Percentiles rank a stretch among this genome's conserved stretches.
Evolutionary conservation across 2,888 invertebrate species (phyloP).

Genomic region (Dryadula phaetusa): DNA sequence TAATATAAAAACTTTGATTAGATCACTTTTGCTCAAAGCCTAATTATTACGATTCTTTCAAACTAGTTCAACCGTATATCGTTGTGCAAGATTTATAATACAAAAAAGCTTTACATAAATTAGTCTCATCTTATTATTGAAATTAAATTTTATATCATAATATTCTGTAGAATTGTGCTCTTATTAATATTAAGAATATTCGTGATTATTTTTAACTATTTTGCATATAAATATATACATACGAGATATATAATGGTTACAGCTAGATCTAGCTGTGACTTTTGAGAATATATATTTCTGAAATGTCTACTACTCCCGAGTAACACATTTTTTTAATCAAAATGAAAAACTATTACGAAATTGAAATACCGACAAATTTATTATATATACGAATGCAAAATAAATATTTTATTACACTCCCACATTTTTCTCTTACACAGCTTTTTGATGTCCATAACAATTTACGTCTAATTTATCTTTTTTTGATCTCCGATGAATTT

Average conservation of each 20-base stretch:
- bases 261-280: too few species aligned
- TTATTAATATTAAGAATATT: not conserved
- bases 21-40: not conserved
- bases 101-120: slow-evolving; percentile 31
- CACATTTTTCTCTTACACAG: not conserved
- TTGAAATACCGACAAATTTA: too few species aligned
- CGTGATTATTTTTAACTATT: not conserved
- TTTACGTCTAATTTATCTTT: slow-evolving; percentile 25
- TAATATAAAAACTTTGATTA: not conserved
- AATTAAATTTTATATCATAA: not conserved
- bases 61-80: slow-evolving; percentile 35
- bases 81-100: slow-evolving; percentile 35
- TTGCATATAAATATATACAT: too few species aligned
- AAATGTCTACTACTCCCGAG: too few species aligned
- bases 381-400: too few species aligned
- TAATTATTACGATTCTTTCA: slow-evolving; percentile 21
- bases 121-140: slow-evolving; percentile 28
- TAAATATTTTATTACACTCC: not conserved
- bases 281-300: too few species aligned
- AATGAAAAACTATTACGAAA: too few species aligned
- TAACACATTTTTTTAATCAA: too few species aligned
- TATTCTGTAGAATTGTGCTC: not conserved
- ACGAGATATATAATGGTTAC: too few species aligned
- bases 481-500: slow-evolving; percentile 39
- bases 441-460: slow-evolving; percentile 5